Evolutionary conservation across 2,113 vertebrate genomes (phyloP), one percentile per base, ranked within the genome.

Genomic region (Barbus barbus): DNA sequence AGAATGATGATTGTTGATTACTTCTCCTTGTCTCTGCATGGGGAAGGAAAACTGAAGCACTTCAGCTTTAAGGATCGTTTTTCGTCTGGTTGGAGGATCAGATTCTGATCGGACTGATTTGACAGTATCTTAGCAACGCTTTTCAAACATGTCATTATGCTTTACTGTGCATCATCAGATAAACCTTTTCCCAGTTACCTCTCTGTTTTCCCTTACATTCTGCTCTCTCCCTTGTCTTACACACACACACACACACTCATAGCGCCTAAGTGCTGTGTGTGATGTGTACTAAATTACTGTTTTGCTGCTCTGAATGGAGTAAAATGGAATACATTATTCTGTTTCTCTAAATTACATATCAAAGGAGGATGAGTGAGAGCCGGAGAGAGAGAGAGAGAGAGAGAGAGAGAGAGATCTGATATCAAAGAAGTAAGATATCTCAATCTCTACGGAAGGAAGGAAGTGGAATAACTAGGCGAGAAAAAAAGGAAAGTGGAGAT

Each of bases 321-420:
- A 33, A 74, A 67, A 67, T 58, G 69, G 86, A 71, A 87, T 87
- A 76, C 76, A 63, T 81, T 80, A 76, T 41, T 84, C 60, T 77
- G 71, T 87, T 84, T 78, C 65, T 67, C 33, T 65, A 81, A 75
- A 76, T 84, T 84, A 60, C 86, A 77, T 75, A 60, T 75, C 61
- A 84, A 71, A 84, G 83, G 20, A 56, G 33, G 83, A 53, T 8
- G 31, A n/a, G 51, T 12, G 9, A 44, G 60, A 44, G 46, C 33
- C 2, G 9, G 22, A 63, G 26, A 75, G 28, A 46, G 44, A 48
- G 60, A 63, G 77, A 65, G 44, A 48, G 60, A 63, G 77, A 65
- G n/a, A n/a, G 22, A 63, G 26, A 75, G 28, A 46, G 44, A 48
- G 60, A 63, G 77, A 65, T 80, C 16, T 36, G 28, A 74, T 28